These are phyloP conservation scores for Manis javanica DNA, from an alignment of 2,797 vertebrate species.

Conservation along the genomic window DNA sequence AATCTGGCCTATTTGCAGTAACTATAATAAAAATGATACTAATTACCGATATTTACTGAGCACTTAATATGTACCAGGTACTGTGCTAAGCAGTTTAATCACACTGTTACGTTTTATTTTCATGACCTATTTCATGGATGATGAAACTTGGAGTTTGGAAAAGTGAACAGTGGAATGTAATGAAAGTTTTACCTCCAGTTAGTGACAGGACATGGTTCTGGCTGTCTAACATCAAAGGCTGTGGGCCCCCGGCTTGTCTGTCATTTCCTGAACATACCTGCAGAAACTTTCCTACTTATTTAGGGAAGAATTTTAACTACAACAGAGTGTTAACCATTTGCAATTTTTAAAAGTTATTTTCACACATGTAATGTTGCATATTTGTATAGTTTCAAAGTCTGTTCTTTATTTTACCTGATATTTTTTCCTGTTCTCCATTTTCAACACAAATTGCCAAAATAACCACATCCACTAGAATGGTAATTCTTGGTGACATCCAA, in stretches of 20 bases:
- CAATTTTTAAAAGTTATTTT: neutral
- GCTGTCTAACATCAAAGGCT: neutral
- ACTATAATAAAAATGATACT: neutral
- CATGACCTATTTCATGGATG: neutral
- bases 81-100: neutral
- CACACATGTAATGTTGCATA: neutral
- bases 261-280: neutral
- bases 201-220: too few species aligned
- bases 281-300: neutral
- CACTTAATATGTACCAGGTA: neutral
- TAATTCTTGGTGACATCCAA: neutral
- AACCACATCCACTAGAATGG: neutral
- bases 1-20: neutral
- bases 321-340: neutral
- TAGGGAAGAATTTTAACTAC: neutral
- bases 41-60: neutral
- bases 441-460: neutral
- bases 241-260: rapidly evolving
- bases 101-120: neutral
- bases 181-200: neutral
- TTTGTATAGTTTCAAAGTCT: neutral
- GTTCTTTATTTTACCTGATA: neutral
- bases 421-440: neutral
- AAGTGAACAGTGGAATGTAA: neutral
- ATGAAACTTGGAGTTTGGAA: neutral